Conservation (phyloP, 1,140 invertebrate genomes). For the Drosophila littoralis region DNA sequence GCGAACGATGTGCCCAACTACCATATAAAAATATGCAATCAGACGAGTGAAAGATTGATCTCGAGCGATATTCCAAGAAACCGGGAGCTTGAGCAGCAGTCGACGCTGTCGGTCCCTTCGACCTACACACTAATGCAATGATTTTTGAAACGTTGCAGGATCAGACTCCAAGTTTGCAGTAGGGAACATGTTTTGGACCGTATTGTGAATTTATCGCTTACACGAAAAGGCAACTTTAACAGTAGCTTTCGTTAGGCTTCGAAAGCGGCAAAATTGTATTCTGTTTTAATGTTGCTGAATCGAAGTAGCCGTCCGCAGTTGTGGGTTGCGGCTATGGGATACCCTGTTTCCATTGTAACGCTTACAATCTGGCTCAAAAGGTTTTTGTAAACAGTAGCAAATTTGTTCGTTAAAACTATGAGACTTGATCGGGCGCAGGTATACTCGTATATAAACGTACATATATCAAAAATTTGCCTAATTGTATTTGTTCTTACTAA, state of each 20-base stretch:
- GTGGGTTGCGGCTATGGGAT: neutral
- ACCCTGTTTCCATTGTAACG: neutral
- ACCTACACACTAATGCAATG: conserved; percentile 25
- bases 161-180: conserved; percentile 28
- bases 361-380: neutral
- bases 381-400: neutral
- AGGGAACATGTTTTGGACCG: conserved; percentile 31
- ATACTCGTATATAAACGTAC: too few species aligned
- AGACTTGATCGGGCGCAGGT: too few species aligned
- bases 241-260: conserved; percentile 1
- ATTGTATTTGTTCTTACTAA: too few species aligned
- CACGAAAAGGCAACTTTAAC: conserved; percentile 41
- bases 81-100: conserved; percentile 42
- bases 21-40: conserved; percentile 82
- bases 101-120: conserved; percentile 35
- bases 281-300: conserved; percentile 18
- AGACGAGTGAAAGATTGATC: conserved; percentile 76
- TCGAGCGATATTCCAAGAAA: conserved; percentile 76
- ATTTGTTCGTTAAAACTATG: too few species aligned
- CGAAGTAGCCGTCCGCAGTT: neutral
- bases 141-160: conserved; percentile 39
- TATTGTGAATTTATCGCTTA: conserved; percentile 50
- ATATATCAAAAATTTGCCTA: too few species aligned
- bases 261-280: conserved; percentile 21
- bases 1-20: conserved; percentile 75